Conservation (phyloP, 2,113 vertebrate species). For the Myxocyprinus asiaticus region DNA sequence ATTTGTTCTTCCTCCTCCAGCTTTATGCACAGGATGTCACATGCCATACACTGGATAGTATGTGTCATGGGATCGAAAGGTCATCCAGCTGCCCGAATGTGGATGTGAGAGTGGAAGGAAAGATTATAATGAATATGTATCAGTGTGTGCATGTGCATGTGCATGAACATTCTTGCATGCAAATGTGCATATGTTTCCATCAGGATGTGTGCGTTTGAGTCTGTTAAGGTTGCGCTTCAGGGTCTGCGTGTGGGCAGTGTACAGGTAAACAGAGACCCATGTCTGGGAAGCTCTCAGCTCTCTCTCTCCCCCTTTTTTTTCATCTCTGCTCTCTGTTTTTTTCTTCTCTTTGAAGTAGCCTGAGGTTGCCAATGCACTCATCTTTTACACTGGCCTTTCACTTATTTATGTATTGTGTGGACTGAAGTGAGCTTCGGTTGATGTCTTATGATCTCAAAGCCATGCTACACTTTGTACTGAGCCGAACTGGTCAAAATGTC, state of each 20-base stretch:
- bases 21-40: neutral
- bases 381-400: constrained; percentile 47
- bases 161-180: neutral
- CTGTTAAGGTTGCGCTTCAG: constrained; percentile 1
- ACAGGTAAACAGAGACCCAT: too few relatives aligned
- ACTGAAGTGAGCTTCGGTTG: constrained; percentile 46
- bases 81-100: constrained; percentile 20
- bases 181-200: neutral
- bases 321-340: constrained; percentile 6
- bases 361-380: constrained; percentile 30
- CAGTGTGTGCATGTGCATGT: constrained; percentile 1
- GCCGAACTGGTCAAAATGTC: constrained; percentile 45
- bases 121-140: constrained; percentile 11
- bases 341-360: constrained; percentile 45
- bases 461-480: constrained; percentile 46
- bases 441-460: constrained; percentile 54
- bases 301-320: constrained; percentile 6
- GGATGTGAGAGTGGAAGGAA: neutral
- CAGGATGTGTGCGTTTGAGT: neutral
- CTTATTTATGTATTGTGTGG: constrained; percentile 53
- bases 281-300: constrained; percentile 24
- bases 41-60: neutral
- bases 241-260: neutral
- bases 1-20: neutral
- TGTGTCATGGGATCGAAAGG: constrained; percentile 34